phyloP scores from a whole-genome alignment of 2,888 invertebrate genomes.

The Metacarcinus magister region DNA sequence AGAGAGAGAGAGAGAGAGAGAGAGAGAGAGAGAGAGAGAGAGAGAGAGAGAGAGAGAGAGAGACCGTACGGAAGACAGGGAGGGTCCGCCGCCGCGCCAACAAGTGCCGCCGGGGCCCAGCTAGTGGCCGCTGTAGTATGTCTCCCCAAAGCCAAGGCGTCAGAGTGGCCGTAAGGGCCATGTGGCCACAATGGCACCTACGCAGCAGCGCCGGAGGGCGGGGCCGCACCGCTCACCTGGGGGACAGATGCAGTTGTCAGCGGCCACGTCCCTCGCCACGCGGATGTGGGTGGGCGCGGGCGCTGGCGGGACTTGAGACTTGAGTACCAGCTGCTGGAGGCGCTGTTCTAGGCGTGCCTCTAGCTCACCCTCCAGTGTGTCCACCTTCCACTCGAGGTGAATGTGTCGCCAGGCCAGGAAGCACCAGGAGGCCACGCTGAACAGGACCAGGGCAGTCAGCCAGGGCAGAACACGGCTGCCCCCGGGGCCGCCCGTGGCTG shows the following conservation, averaged over 20 bases:
- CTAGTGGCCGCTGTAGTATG: background rate
- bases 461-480: slow-evolving; percentile 59
- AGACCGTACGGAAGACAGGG: background rate
- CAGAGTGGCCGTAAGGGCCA: background rate
- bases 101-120: slow-evolving; percentile 6
- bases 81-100: slow-evolving; percentile 6
- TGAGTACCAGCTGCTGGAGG: background rate
- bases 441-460: slow-evolving; percentile 44
- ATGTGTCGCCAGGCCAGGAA: slow-evolving; percentile 53
- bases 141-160: background rate
- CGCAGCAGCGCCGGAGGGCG: background rate
- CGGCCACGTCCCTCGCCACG: slow-evolving; percentile 55
- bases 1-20: slow-evolving; percentile 48
- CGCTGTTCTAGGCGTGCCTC: slow-evolving; percentile 46
- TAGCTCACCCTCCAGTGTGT: slow-evolving; percentile 18
- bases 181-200: background rate
- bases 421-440: slow-evolving; percentile 11
- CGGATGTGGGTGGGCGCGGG: slow-evolving; percentile 34
- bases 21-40: slow-evolving; percentile 46
- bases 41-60: no score
- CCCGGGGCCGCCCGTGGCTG: slow-evolving; percentile 16
- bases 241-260: slow-evolving; percentile 59
- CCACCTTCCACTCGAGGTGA: slow-evolving; percentile 56
- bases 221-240: slow-evolving; percentile 47
- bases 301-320: background rate